Conservation (phyloP, 1,140 invertebrate genomes). For the Lineus longissimus region DNA sequence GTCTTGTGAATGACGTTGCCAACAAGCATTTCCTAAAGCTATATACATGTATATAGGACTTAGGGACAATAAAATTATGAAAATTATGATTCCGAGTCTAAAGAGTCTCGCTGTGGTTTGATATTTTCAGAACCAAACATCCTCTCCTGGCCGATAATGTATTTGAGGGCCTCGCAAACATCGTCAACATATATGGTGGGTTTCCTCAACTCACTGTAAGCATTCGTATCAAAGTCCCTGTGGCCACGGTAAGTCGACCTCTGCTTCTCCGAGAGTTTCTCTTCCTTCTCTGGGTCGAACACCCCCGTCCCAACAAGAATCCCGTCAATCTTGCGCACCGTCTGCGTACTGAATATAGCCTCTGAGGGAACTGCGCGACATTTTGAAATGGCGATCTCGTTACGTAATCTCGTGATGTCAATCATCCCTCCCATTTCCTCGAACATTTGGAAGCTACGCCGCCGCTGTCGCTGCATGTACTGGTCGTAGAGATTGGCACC, state of each 20-base stretch:
- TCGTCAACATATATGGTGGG: constrained; percentile 56
- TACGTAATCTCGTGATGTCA: neutral
- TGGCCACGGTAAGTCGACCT: constrained; percentile 33
- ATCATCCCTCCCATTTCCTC: neutral
- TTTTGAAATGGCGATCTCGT: neutral
- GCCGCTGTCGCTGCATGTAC: constrained; percentile 53
- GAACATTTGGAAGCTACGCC: constrained; percentile 3
- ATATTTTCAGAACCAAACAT: no score
- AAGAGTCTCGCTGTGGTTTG: no score
- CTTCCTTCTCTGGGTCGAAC: constrained; percentile 35
- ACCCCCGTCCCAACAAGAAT: constrained; percentile 54
- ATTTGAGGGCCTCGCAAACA: constrained; percentile 58
- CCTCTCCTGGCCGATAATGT: constrained; percentile 58
- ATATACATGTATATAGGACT: no score
- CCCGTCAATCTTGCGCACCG: constrained; percentile 36
- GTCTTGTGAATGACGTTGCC: no score
- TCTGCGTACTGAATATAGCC: neutral
- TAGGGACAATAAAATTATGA: no score
- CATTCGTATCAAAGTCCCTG: constrained; percentile 53
- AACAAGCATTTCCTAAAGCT: no score
- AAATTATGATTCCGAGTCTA: no score
- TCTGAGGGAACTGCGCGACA: neutral
- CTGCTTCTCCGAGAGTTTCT: neutral
- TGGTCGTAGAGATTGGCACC: constrained; percentile 71
- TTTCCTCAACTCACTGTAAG: constrained; percentile 57